Conservation (phyloP, 2,888 invertebrate species). For the Erannis defoliaria region DNA sequence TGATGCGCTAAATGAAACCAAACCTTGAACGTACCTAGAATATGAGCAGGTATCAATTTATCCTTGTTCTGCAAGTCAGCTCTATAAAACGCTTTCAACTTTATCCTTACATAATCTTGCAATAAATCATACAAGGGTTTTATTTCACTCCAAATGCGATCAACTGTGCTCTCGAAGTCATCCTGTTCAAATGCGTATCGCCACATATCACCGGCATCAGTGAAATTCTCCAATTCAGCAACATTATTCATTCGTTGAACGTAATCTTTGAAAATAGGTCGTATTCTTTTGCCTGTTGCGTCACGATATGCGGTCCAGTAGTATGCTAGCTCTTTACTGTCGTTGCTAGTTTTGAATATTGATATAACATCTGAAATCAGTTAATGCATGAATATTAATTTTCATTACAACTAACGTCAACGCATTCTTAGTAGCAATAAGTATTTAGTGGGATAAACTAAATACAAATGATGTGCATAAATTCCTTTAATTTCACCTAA, state of each 20-base stretch:
- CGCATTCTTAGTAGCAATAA: no score
- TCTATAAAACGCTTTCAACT: constrained; percentile 83
- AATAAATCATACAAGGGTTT: constrained; percentile 88
- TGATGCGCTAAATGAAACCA: constrained; percentile 22
- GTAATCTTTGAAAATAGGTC: constrained; percentile 87
- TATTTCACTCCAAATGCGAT: constrained; percentile 85
- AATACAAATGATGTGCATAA: not conserved
- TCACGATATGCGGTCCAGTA: constrained; percentile 90
- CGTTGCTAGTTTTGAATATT: constrained; percentile 79
- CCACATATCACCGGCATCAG: constrained; percentile 82
- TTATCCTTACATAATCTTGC: constrained; percentile 88
- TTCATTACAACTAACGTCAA: no score
- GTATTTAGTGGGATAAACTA: not conserved
- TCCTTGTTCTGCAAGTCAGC: constrained; percentile 72
- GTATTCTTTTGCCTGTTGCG: constrained; percentile 87
- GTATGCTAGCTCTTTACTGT: constrained; percentile 87
- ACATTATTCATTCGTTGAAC: constrained; percentile 88
- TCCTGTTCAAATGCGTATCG: constrained; percentile 77
- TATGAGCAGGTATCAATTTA: constrained; percentile 89
- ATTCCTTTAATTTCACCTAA: not conserved
- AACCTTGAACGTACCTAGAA: constrained; percentile 84
- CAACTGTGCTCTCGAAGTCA: constrained; percentile 73
- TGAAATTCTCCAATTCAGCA: constrained; percentile 83
- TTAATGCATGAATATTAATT: no score
- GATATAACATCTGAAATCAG: constrained; percentile 71